Base-by-base conservation (phyloP, 2,888 invertebrate genomes). In the Acanthococcus lagerstroemiae region DNA sequence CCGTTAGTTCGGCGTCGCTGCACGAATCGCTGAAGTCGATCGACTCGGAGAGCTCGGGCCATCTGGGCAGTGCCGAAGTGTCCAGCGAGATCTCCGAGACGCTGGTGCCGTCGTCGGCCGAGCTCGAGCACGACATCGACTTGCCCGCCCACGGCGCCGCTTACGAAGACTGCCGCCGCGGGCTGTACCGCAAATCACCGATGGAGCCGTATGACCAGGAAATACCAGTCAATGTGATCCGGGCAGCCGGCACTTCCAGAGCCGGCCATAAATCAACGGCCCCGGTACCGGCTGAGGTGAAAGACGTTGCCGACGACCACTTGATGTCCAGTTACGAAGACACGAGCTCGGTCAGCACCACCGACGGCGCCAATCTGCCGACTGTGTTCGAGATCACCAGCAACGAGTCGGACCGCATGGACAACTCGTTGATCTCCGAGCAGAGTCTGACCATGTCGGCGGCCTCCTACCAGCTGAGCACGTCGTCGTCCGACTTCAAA, bases 81-180 rank as follows among this genome's bases (percentile, higher is more conserved):
- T 85, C 91, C 44, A 94, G 94, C 30, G 95, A 95, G 76, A 76
- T 82, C 6, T 94, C 94, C 1, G 95, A 95, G 78, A 96, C 95
- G 1, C 77, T 96, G 7, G 87, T 96, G 9, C 91, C 94, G 15
- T 94, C 95, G 2, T 87, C 88, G 7, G 85, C 88, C 73, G 92
- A 92, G 75, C 77, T 87, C 56, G 86, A 86, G 73, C 84, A 85
- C 72, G 87, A 87, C 72, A 80, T 87, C 69, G 82, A 84, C 72
- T 84, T 84, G 68, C 81, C 80, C 69, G 82, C 81, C 9, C 48
- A 67, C 27, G 80, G 81, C 15, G 75, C 78, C 37, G 80, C 79
- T 50, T 75, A 75, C 37, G 69, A 70, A 17, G 63, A 67, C 19
- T 73, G 12, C 1, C 27, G 15, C 9, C 26, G 54, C 12, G 37